phyloP scores from a whole-genome alignment of 2,113 vertebrate genomes.

The Kobus ellipsiprymnus region DNA sequence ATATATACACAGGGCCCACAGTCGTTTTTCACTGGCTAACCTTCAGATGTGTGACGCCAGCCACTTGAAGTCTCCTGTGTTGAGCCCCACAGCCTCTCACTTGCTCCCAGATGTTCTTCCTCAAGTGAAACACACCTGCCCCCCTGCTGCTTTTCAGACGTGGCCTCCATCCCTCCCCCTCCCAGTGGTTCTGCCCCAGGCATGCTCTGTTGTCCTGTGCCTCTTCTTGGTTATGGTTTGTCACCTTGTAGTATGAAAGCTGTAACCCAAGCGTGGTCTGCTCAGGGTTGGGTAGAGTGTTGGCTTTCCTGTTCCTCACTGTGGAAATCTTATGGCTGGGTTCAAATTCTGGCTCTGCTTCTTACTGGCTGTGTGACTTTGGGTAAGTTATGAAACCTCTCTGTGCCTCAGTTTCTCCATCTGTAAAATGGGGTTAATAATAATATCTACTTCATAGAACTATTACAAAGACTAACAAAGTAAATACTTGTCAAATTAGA shows the following conservation, averaged over 20 bases:
- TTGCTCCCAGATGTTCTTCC: background rate
- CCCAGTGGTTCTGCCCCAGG: background rate
- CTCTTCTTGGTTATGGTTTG: background rate
- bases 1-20: background rate
- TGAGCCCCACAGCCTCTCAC: background rate
- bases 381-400: background rate
- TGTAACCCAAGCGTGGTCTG: fast-evolving
- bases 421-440: background rate
- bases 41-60: fast-evolving
- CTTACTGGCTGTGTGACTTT: background rate
- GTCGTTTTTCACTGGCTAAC: background rate
- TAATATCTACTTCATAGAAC: background rate
- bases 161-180: background rate
- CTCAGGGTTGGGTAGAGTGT: no score
- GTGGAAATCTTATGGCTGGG: background rate
- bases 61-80: background rate
- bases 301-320: background rate
- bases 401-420: background rate
- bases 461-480: background rate
- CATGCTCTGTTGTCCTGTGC: fast-evolving
- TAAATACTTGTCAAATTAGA: background rate
- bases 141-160: fast-evolving
- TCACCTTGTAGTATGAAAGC: no score
- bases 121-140: background rate
- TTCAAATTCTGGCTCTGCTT: background rate